A percentile compares a stretch with the other conserved stretches of the same genome.
Conservation (phyloP, 2,113 vertebrate genomes). For the Balaeniceps rex region DNA sequence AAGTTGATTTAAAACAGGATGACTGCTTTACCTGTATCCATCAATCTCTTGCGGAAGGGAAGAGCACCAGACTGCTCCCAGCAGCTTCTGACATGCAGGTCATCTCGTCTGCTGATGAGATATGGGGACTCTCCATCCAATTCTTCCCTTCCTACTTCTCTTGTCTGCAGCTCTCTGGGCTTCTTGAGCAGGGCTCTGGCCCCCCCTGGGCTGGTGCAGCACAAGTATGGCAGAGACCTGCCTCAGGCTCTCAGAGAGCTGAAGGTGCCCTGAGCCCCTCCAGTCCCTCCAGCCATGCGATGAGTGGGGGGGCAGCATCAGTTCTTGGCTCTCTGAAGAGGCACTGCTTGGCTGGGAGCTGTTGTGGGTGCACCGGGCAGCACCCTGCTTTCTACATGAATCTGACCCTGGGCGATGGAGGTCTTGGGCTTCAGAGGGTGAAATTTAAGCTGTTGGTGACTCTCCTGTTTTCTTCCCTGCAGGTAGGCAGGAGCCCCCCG, state of each 20-base stretch:
- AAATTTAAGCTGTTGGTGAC: neutral
- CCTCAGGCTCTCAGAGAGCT: neutral
- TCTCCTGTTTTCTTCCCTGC: constrained; percentile 51
- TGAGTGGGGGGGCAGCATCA: neutral
- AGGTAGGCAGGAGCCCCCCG: constrained; percentile 51
- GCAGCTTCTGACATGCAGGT: neutral
- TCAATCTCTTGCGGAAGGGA: neutral
- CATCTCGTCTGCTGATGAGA: neutral
- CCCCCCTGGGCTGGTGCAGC: neutral
- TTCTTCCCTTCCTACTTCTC: fast-evolving
- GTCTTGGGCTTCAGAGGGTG: neutral
- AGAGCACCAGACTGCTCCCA: neutral
- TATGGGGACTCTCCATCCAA: neutral
- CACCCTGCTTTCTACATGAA: neutral
- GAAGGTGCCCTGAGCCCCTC: neutral
- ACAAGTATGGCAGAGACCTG: neutral
- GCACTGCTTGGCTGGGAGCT: neutral
- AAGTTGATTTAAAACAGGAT: neutral
- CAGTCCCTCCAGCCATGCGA: neutral
- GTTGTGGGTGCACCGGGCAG: fast-evolving
- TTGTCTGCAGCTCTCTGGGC: neutral
- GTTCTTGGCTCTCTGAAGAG: neutral
- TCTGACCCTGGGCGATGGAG: neutral
- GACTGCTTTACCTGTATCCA: neutral
- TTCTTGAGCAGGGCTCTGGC: neutral